phyloP scores from a whole-genome alignment of 2,888 invertebrate genomes.

The Antheraea assamensis region DNA sequence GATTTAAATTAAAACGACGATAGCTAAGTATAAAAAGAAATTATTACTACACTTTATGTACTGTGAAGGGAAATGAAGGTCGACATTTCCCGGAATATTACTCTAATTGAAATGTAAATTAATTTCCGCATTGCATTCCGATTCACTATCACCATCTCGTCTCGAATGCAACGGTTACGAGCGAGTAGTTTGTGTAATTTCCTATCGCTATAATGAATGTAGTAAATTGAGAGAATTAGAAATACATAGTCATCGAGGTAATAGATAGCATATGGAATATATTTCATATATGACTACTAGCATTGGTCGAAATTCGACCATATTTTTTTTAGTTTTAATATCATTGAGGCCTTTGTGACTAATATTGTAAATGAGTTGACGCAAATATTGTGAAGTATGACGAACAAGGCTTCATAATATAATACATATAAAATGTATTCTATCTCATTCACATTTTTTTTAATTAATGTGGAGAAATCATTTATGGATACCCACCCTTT shows the following conservation, averaged over 20 bases:
- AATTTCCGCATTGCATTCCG: constrained; percentile 23
- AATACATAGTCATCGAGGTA: background rate
- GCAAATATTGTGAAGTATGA: too few relatives aligned
- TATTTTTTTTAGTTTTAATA: too few relatives aligned
- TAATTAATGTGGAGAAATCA: too few relatives aligned
- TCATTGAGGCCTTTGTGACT: too few relatives aligned
- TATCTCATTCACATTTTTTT: too few relatives aligned
- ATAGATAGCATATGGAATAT: background rate
- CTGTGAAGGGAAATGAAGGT: background rate
- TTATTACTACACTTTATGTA: background rate
- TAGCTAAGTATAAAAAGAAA: background rate
- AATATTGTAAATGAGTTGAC: too few relatives aligned
- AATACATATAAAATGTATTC: too few relatives aligned
- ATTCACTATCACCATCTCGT: constrained; percentile 12
- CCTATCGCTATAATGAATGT: background rate
- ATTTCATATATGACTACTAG: too few relatives aligned
- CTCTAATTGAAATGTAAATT: constrained; percentile 24
- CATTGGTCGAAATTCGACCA: too few relatives aligned
- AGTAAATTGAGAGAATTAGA: background rate
- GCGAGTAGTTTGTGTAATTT: constrained; percentile 27
- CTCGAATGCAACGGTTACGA: background rate
- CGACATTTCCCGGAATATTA: background rate
- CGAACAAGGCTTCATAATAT: too few relatives aligned
- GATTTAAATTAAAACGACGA: background rate
- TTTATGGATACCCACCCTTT: too few relatives aligned